phyloP scores from a whole-genome alignment of 1,140 invertebrate genomes.

The Archivesica marissinica region DNA sequence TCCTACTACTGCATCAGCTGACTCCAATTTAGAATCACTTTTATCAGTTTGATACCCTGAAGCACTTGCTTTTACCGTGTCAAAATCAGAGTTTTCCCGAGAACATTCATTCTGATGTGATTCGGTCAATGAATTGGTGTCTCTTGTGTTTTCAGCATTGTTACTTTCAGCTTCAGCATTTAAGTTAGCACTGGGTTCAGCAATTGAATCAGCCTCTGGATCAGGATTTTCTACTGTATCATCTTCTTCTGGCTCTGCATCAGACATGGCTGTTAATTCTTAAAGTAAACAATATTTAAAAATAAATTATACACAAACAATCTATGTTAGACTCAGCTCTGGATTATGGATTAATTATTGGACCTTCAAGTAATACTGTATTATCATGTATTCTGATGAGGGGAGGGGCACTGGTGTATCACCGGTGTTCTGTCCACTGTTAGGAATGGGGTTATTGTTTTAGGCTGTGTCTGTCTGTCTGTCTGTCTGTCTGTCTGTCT shows the following conservation, averaged over 20 bases:
- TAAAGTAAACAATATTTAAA: too few relatives aligned
- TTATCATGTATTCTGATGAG: background rate
- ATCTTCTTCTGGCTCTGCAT: conserved; percentile 42
- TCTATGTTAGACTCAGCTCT: background rate
- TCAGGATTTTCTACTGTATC: conserved; percentile 48
- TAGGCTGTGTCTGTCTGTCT: too few relatives aligned
- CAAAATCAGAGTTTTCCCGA: background rate
- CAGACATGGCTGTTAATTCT: conserved; percentile 58
- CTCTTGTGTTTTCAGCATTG: background rate
- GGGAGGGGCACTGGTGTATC: too few relatives aligned
- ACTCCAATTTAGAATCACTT: background rate
- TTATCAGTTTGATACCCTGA: background rate
- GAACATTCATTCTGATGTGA: background rate
- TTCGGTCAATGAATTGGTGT: background rate
- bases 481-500: too few relatives aligned
- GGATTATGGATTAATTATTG: background rate
- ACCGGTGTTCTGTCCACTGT: too few relatives aligned
- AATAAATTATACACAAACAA: too few relatives aligned
- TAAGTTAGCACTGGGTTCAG: conserved; percentile 7
- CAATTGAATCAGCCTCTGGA: conserved; percentile 39
- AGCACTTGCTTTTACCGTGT: background rate
- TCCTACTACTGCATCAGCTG: background rate
- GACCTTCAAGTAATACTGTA: background rate
- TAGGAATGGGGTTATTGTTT: too few relatives aligned
- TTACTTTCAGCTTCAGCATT: conserved; percentile 29